Base-by-base conservation (phyloP, 2,888 invertebrate species). In the Spatulosminthurus flaviceps region DNA sequence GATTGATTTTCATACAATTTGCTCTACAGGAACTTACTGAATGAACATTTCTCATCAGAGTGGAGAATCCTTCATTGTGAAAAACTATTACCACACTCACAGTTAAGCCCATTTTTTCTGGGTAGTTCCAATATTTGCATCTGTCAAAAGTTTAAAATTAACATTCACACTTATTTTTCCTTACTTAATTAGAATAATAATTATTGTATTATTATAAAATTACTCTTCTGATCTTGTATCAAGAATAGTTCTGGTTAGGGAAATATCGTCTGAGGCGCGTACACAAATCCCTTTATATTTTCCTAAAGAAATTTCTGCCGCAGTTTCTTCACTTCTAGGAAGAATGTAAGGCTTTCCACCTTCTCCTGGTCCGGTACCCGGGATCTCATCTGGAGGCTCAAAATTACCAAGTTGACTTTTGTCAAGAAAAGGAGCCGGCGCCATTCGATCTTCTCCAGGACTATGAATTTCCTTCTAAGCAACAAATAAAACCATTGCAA, bases 301-400 rank as follows among this genome's bases (percentile, higher is more conserved):
- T 83, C 93, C 92, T 87, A 97, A 94, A 0, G 96, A 94, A 86
- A 93, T 93, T 24, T 95, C 93, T 5, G 95, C 93, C 86, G 93
- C 94, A 86, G 94, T 94, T 86, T 94, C 94, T 85, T 96, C 92
- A 77, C 93, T 93, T 67, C 93, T 91, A 5, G 92, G 87, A 85
- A 96, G 90, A 85, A 91, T 90, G 86, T 97, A 93, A 0, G 95
- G 90, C 85, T 92, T 91, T 0, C 70, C 70, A 4, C 70, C 70
- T n/a, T 70, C 70, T 1, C 70, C 70, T 5, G 70, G 70, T 11
- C 70, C 70, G 29, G 28, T 34, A 19, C 29, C 26, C 1, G 34
- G 29, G 7, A 9, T 5, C 24, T 70, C 70, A 9, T 70, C 70
- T 29, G 26, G 29, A 21, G 70, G 70, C 29, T 70, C 70, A n/a